phyloP scores from a whole-genome alignment of 2,888 invertebrate genomes.

The Synanthedon vespiformis region DNA sequence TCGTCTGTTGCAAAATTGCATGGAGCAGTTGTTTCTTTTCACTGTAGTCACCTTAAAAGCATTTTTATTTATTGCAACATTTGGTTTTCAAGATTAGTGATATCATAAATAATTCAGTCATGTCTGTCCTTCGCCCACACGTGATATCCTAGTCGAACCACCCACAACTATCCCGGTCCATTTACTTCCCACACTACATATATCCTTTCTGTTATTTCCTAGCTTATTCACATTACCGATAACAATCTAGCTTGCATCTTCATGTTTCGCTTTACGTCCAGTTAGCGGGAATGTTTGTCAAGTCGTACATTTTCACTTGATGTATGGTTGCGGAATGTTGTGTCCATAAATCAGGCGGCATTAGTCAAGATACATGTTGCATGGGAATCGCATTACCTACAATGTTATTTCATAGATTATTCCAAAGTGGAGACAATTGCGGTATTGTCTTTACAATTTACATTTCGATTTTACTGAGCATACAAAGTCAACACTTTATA shows the following conservation, averaged over 20 bases:
- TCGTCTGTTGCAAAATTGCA: constrained; percentile 1
- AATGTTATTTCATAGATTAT: not conserved
- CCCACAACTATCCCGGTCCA: constrained; percentile 25
- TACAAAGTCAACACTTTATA: not conserved
- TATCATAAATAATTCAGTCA: constrained; percentile 30
- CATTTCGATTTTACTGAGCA: not conserved
- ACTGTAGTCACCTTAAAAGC: not conserved
- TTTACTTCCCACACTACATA: constrained; percentile 28
- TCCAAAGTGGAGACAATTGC: not conserved
- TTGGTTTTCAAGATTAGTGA: constrained; percentile 18
- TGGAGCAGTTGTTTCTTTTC: not conserved
- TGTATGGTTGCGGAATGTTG: not conserved
- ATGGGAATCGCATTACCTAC: not conserved
- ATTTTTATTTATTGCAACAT: constrained; percentile 21
- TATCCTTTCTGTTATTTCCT: not conserved
- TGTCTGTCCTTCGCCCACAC: constrained; percentile 25
- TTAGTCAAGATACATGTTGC: not conserved
- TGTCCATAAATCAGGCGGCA: not conserved
- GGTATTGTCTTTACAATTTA: not conserved
- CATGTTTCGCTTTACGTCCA: not conserved
- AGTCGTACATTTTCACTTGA: not conserved
- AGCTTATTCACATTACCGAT: constrained; percentile 7
- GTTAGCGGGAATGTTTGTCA: not conserved
- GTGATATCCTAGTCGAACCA: constrained; percentile 15
- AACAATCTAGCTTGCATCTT: not conserved